Conservation (phyloP, 35 echinoderm and acorn worm genomes). For the Holothuria glaberrima region DNA sequence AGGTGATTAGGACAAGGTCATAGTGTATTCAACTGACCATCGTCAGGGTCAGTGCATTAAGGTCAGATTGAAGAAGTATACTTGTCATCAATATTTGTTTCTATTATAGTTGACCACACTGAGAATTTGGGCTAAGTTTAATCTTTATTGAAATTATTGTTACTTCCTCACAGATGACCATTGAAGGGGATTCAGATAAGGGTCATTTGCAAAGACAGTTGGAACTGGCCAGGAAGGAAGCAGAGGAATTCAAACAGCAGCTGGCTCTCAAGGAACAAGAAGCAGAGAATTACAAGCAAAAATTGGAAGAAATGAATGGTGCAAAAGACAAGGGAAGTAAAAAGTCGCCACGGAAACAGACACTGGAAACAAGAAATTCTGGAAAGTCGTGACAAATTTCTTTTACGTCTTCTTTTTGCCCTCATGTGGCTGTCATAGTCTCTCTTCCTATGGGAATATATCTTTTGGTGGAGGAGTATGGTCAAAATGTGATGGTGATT, state of each 20-base stretch:
- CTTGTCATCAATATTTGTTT: too few species aligned
- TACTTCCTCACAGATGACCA: neutral
- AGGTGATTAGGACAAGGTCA: too few species aligned
- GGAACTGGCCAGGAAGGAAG: slow-evolving; percentile 18
- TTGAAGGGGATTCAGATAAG: slow-evolving; percentile 4
- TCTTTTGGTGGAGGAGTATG: too few species aligned
- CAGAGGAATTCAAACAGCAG: slow-evolving; percentile 44
- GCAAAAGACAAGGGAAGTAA: neutral
- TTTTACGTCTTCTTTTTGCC: too few species aligned
- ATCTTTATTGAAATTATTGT: neutral
- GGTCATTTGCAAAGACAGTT: slow-evolving; percentile 41
- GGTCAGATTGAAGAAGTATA: too few species aligned
- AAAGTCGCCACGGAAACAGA: slow-evolving; percentile 35
- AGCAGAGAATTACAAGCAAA: slow-evolving; percentile 50
- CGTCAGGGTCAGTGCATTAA: too few species aligned
- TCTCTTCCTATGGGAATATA: too few species aligned
- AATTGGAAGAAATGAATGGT: slow-evolving; percentile 40
- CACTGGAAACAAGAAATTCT: neutral
- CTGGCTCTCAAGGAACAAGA: slow-evolving; percentile 30
- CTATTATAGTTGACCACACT: too few species aligned
- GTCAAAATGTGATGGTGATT: too few species aligned
- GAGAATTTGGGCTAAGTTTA: too few species aligned
- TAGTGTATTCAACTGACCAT: too few species aligned
- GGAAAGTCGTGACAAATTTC: neutral
- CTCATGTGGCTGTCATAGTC: too few species aligned